Evolutionary conservation across 53 echinoderm and acorn worm species (phyloP), one percentile per base, ranked within the genome.

Genomic region (Mesocentrotus franciscanus): DNA sequence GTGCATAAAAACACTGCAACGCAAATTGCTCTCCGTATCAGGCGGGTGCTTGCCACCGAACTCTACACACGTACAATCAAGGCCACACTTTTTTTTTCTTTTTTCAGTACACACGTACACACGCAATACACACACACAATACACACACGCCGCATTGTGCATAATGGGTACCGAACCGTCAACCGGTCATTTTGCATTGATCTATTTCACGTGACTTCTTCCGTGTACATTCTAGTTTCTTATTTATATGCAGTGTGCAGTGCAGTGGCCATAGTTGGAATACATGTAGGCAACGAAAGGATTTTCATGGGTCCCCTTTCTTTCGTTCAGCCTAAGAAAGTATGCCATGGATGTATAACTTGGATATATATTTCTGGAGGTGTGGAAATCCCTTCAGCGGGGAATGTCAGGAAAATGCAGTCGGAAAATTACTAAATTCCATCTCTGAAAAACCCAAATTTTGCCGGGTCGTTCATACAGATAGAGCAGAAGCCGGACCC

Each of bases 361-460:
- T 90, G 90, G 90, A 90, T 90, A 90, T 90, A 90, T 58, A n/a
- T 58, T 90, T 36, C 26, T 90, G 58, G 90, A 59, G 90, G 90
- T 32, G 59, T 90, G 58, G 60, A 59, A 16, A 90, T 1, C 59
- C 57, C 60, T 90, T 90, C 60, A 36, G 20, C 11, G 81, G 81
- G 42, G 42, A 18, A 74, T 74, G 10, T 74, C 74, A 74, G 74
- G 30, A 27, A 30, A 74, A 81, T 81, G 81, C 81, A 81, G 81
- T 33, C 8, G 39, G 18, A 81, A 32, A 42, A 36, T 81, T 22
- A 81, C 20, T 81, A 20, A 81, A 42, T 39, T 39, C 18, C 20
- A 18, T 39, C 42, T 36, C 81, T 39, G 81, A 81, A 81, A 81
- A 42, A 1, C 81, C 36, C 55, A 85, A 22, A 90, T 58, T 90